Conservation (phyloP, 1,140 invertebrate species). For the Listronotus bonariensis region DNA sequence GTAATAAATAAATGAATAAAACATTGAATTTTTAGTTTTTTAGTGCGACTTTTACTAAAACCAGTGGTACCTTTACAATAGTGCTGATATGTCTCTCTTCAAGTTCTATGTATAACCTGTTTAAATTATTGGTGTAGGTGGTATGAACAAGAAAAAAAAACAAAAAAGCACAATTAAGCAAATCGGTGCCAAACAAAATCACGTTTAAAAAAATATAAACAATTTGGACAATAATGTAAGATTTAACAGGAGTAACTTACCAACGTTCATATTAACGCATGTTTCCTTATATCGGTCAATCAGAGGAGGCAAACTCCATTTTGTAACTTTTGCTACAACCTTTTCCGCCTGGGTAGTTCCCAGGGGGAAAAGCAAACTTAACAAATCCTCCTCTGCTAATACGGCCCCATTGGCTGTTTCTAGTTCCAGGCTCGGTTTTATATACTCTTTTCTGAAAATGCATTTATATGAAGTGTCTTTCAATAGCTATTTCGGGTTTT, state of each 20-base stretch:
- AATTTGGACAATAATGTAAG: too few relatives aligned
- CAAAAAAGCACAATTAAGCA: neutral
- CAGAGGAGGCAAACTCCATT: slow-evolving; percentile 67
- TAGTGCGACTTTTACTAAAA: too few relatives aligned
- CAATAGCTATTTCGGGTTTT: too few relatives aligned
- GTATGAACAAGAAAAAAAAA: slow-evolving; percentile 9
- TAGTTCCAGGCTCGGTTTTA: slow-evolving; percentile 65
- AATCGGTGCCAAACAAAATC: neutral
- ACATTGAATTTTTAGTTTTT: too few relatives aligned
- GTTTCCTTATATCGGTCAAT: slow-evolving; percentile 68
- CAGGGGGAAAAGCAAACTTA: slow-evolving; percentile 62
- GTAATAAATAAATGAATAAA: too few relatives aligned
- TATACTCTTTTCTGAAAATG: slow-evolving; percentile 66
- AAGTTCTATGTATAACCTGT: too few relatives aligned
- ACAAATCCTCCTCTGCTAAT: slow-evolving; percentile 66
- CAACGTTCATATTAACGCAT: slow-evolving; percentile 62
- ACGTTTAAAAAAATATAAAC: slow-evolving; percentile 9
- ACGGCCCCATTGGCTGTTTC: slow-evolving; percentile 70
- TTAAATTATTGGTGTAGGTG: neutral
- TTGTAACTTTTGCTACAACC: slow-evolving; percentile 63
- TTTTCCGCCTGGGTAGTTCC: slow-evolving; percentile 56
- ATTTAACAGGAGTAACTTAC: slow-evolving; percentile 57
- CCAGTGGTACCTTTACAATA: too few relatives aligned
- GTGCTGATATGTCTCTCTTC: too few relatives aligned
- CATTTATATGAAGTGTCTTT: too few relatives aligned